Evolutionary conservation across 2,797 vertebrate genomes (phyloP), one percentile per base, ranked within the genome.

Genomic region (Loris lydekkerianus): DNA sequence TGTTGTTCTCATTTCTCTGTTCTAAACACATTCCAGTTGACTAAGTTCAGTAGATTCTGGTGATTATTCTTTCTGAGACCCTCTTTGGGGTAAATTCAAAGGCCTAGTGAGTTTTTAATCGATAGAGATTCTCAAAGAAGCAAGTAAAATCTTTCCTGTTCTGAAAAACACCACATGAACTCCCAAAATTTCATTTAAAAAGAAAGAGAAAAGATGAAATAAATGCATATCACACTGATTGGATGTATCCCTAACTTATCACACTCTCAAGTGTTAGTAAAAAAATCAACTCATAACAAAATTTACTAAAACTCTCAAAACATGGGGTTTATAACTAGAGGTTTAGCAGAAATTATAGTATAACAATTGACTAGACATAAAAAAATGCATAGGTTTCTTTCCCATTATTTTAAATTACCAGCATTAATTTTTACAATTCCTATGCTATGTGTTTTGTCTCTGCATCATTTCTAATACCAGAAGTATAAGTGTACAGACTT

Each of bases 1-100:
- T 63, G 6, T 84, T 95, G 75, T 8, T 94, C 92, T 93, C 67
- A 92, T 49, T 82, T 95, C 58, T 95, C 69, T 61, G 90, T 86
- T 92, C 56, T 56, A 93, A 92, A 92, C 27, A 96, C 23, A 93
- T 94, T 86, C 20, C 23, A 78, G 49, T 15, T 82, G 27, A 91
- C 40, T 94, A 91, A 93, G 34, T 37, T 94, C 40, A 93, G 60
- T 49, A 94, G 67, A 80, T 83, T 96, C 37, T 96, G n/a, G 20
- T 70, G 53, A 91, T 67, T 94, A 95, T 93, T 88, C 78, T 94
- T 93, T 53, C 61, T 70, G 40, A 88, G 34, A 90, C n/a, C 27
- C 23, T 95, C 37, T 92, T 23, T 87, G 46, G 85, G 49, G 21
- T 73, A 86, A 95, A 94, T 27, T 86, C 46, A 96, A 91, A 93